A percentile compares a stretch with the other conserved stretches of the same genome.
These are phyloP conservation scores for Euphonia xanthogaster DNA, from an alignment of 2,797 vertebrate species.

Conservation along the genomic window DNA sequence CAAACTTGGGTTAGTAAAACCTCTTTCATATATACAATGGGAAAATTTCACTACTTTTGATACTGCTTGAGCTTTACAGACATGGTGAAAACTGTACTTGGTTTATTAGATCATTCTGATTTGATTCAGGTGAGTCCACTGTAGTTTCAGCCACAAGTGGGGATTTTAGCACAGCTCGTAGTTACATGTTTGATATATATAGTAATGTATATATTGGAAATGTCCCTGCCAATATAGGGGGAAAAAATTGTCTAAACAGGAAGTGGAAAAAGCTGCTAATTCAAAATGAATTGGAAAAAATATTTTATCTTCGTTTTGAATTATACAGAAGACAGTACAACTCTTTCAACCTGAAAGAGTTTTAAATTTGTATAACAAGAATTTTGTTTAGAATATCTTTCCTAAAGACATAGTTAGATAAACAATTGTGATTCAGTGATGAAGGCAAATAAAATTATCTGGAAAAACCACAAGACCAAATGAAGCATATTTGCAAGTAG, in stretches of 20 bases:
- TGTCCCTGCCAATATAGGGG: accelerated
- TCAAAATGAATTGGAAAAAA: neutral
- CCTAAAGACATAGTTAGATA: neutral
- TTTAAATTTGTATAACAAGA: neutral
- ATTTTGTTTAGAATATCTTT: neutral
- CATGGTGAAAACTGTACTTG: neutral
- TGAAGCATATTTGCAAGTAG: neutral
- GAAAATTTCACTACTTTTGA: neutral
- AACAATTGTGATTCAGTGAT: neutral
- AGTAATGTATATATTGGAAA: neutral
- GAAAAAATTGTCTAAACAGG: accelerated
- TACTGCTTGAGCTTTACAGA: neutral
- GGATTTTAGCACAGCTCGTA: neutral
- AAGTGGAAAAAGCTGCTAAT: neutral
- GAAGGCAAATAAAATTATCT: neutral
- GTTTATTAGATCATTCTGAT: neutral
- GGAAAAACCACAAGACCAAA: neutral
- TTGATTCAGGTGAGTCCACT: neutral
- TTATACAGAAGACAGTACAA: neutral
- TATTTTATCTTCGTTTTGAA: neutral
- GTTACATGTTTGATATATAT: neutral
- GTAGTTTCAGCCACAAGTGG: accelerated
- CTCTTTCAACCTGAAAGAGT: neutral
- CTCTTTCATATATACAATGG: neutral
- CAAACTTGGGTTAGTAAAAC: neutral